Evolutionary conservation across 2,113 vertebrate species (phyloP).

Genomic region (Chlamydotis undulata): DNA sequence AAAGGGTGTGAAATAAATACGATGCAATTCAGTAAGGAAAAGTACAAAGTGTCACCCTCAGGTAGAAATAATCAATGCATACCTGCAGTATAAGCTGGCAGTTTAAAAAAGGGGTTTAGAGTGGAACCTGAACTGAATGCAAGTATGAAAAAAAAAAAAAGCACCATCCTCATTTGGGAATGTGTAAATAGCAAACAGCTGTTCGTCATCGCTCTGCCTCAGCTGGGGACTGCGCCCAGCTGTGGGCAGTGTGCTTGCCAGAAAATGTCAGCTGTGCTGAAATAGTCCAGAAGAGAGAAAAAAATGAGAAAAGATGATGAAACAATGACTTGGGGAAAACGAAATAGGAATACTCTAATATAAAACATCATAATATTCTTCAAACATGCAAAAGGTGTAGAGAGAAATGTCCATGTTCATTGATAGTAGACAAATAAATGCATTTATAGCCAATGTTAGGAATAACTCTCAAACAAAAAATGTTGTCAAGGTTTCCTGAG

Average conservation of each 20-base stretch:
- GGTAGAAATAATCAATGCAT: not conserved
- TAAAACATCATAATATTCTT: not conserved
- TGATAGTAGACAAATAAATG: not conserved
- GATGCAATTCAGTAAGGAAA: not conserved
- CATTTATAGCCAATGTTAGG: not conserved
- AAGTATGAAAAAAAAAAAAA: not conserved
- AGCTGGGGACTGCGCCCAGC: not conserved
- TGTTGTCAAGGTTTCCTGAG: not conserved
- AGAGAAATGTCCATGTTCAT: not conserved
- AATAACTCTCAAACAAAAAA: not conserved
- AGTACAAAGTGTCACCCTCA: not conserved
- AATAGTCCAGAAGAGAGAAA: not conserved
- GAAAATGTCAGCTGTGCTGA: not conserved
- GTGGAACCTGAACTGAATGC: not conserved
- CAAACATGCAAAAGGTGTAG: not conserved
- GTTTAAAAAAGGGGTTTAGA: not conserved
- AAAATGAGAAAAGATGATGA: not conserved
- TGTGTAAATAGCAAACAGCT: not conserved
- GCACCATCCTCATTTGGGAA: not conserved
- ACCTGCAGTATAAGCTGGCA: not conserved
- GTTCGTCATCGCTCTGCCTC: not conserved
- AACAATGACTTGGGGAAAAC: not conserved
- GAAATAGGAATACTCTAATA: not conserved
- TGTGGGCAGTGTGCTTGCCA: not conserved
- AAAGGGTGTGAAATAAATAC: conserved; percentile 6